A percentile compares a stretch with the other conserved stretches of the same genome.
Evolutionary conservation across 2,888 invertebrate genomes (phyloP).

Genomic region (Lochmaea capreae): DNA sequence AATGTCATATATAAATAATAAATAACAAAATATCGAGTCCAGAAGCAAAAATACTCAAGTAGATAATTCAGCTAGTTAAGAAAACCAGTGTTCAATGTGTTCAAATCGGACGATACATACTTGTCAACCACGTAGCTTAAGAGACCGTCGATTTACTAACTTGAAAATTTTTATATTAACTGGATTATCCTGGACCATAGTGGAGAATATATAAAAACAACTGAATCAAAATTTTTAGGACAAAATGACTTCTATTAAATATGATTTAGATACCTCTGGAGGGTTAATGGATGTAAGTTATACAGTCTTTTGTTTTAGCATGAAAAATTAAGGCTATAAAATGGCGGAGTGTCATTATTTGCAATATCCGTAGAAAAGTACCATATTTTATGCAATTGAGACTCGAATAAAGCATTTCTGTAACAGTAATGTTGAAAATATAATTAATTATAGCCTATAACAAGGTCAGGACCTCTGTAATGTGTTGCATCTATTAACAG

Average conservation of each 20-base stretch:
- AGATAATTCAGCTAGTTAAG: conserved; percentile 22
- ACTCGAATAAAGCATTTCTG: neutral
- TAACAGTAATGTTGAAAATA: neutral
- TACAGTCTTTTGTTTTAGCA: conserved; percentile 42
- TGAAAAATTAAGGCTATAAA: conserved; percentile 48
- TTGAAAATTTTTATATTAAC: conserved; percentile 26
- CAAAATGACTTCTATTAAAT: conserved; percentile 74
- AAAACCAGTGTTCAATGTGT: conserved; percentile 33
- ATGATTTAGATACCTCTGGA: conserved; percentile 82
- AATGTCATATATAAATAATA: conserved; percentile 43
- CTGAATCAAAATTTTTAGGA: neutral
- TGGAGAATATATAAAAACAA: conserved; percentile 18
- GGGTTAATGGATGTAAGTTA: conserved; percentile 88
- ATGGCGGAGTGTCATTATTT: conserved; percentile 48
- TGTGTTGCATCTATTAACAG: neutral
- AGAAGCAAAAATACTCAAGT: conserved; percentile 38
- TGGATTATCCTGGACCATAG: conserved; percentile 14
- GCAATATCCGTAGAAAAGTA: conserved; percentile 21
- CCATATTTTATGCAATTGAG: conserved; percentile 11
- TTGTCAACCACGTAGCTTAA: neutral
- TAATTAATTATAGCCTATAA: neutral
- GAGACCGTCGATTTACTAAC: conserved; percentile 32
- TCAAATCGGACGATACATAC: conserved; percentile 21
- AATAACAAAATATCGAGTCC: conserved; percentile 27
- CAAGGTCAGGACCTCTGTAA: neutral